A percentile compares a stretch with the other conserved stretches of the same genome.
These are phyloP conservation scores for Takifugu rubripes DNA, from an alignment of 2,797 vertebrate genomes.

Conservation along the genomic window DNA sequence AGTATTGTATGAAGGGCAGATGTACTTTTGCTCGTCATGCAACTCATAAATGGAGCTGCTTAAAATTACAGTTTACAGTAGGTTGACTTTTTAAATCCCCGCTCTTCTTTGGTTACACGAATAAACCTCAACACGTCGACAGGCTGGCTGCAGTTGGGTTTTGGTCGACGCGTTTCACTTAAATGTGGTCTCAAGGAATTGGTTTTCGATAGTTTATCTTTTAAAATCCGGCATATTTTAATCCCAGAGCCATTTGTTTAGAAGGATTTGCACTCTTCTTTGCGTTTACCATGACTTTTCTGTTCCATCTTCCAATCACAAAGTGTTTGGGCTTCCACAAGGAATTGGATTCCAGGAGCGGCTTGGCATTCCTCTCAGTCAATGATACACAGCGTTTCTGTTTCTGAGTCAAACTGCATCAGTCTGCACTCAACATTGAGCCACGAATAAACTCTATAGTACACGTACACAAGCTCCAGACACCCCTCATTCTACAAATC, in stretches of 20 bases:
- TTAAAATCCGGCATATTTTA: background rate
- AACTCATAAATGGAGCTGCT: conserved; percentile 21
- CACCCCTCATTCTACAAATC: too few relatives aligned
- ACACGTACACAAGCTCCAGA: too few relatives aligned
- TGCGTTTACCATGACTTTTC: too few relatives aligned
- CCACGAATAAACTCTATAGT: too few relatives aligned
- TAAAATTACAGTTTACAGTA: background rate
- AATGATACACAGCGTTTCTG: too few relatives aligned
- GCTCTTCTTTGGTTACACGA: conserved; percentile 1
- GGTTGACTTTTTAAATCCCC: background rate
- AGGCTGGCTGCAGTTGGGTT: background rate
- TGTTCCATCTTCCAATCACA: too few relatives aligned
- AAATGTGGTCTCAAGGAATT: background rate
- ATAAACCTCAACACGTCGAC: background rate
- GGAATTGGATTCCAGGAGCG: too few relatives aligned
- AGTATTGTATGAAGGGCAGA: conserved; percentile 34
- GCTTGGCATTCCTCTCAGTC: too few relatives aligned
- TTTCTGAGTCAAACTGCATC: too few relatives aligned
- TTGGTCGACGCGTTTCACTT: background rate
- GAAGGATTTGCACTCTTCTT: background rate
- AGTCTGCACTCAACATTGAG: too few relatives aligned
- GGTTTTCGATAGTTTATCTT: background rate
- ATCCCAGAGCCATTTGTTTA: conserved; percentile 5
- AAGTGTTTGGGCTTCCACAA: too few relatives aligned
- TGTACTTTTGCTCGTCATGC: conserved; percentile 20